Evolutionary conservation across 2,888 invertebrate genomes (phyloP).

Genomic region (Parnassius smintheus): DNA sequence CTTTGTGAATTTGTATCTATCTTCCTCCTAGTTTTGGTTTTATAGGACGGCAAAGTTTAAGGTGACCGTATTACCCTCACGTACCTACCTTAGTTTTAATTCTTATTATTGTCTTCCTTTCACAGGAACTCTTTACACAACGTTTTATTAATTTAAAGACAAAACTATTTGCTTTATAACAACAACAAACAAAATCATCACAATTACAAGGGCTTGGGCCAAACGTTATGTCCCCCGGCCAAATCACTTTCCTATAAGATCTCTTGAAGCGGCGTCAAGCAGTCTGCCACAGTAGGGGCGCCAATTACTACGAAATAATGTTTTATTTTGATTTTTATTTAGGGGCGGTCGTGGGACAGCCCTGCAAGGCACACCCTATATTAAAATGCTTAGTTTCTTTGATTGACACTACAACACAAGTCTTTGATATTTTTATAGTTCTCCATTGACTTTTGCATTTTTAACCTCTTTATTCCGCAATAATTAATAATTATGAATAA

Average conservation of each 20-base stretch:
- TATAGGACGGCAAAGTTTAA: too few relatives aligned
- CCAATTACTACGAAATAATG: conserved; percentile 78
- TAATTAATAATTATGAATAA: background rate
- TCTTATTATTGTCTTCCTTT: background rate
- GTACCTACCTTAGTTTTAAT: too few relatives aligned
- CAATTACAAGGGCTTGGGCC: conserved; percentile 59
- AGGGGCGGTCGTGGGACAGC: conserved; percentile 78
- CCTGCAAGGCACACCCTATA: conserved; percentile 75
- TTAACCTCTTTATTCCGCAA: conserved; percentile 40
- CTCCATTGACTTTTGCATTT: conserved; percentile 61
- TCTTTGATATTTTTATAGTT: conserved; percentile 66
- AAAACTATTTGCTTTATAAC: conserved; percentile 31
- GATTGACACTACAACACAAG: conserved; percentile 53
- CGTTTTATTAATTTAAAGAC: background rate
- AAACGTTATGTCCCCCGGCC: conserved; percentile 44
- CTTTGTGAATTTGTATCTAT: too few relatives aligned
- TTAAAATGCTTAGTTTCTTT: conserved; percentile 71
- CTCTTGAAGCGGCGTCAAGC: conserved; percentile 74
- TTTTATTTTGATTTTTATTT: conserved; percentile 78
- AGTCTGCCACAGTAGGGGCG: conserved; percentile 69
- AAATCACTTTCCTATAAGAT: conserved; percentile 75
- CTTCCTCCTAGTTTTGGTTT: too few relatives aligned
- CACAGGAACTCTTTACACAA: background rate
- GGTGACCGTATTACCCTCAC: too few relatives aligned
- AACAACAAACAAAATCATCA: conserved; percentile 55